phyloP scores from a whole-genome alignment of 1,140 invertebrate genomes.

The Chrysoperla carnea region DNA sequence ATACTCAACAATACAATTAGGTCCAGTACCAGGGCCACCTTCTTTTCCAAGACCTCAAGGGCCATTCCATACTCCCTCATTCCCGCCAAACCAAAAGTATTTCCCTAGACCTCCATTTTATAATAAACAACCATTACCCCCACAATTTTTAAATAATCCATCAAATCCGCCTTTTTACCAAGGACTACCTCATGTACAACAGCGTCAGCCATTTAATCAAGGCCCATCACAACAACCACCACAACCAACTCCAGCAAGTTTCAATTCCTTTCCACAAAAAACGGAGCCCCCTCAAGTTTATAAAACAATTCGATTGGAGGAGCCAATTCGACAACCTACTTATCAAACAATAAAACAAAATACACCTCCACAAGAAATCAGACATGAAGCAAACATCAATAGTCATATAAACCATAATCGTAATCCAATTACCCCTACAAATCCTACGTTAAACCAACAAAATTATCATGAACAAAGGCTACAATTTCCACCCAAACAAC shows the following conservation, averaged over 20 bases:
- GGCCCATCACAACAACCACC: not conserved
- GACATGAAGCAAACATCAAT: too few relatives aligned
- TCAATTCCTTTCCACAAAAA: too few relatives aligned
- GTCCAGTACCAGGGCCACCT: constrained; percentile 2
- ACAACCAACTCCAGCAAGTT: not conserved
- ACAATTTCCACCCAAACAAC: constrained; percentile 1
- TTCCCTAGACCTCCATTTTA: too few relatives aligned
- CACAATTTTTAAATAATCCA: not conserved
- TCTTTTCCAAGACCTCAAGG: constrained; percentile 17
- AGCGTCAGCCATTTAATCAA: constrained; percentile 8
- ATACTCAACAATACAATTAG: constrained; percentile 1
- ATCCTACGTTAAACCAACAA: too few relatives aligned
- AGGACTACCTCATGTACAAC: constrained; percentile 5
- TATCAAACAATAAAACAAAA: too few relatives aligned
- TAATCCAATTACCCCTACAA: too few relatives aligned
- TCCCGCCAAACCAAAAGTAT: too few relatives aligned
- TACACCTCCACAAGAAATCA: too few relatives aligned
- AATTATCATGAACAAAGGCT: not conserved
- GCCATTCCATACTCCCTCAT: constrained; percentile 12
- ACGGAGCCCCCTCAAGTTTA: too few relatives aligned
- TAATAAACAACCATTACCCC: constrained; percentile 1
- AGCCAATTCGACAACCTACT: too few relatives aligned
- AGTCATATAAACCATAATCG: too few relatives aligned
- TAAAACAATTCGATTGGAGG: too few relatives aligned
- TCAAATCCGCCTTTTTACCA: not conserved